These are phyloP conservation scores for Thymallus thymallus DNA, from an alignment of 2,113 vertebrate genomes.

Conservation along the genomic window DNA sequence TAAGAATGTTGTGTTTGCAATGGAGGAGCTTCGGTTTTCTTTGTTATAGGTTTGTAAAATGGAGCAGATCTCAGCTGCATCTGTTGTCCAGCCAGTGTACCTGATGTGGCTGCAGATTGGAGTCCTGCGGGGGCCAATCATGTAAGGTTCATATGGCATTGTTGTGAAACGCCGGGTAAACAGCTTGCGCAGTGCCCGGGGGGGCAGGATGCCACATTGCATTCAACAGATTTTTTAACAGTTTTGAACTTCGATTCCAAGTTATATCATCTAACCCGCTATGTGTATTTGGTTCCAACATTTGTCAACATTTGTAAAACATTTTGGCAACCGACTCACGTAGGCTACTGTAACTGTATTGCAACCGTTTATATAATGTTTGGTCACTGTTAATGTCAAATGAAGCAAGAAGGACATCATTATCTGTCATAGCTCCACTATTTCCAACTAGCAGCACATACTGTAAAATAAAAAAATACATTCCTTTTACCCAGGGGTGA, in stretches of 20 bases:
- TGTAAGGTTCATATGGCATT: slow-evolving; percentile 24
- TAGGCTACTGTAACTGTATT: too few relatives aligned
- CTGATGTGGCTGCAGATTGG: slow-evolving; percentile 8
- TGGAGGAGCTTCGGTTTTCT: background rate
- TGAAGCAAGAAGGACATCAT: too few relatives aligned
- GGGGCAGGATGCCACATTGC: slow-evolving; percentile 10
- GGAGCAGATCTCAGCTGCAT: background rate
- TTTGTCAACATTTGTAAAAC: too few relatives aligned
- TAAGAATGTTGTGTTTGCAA: slow-evolving; percentile 11
- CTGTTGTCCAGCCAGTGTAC: slow-evolving; percentile 6
- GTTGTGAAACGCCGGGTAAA: slow-evolving; percentile 41
- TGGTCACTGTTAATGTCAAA: too few relatives aligned
- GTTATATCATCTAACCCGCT: too few relatives aligned
- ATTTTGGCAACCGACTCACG: too few relatives aligned
- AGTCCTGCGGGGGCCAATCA: slow-evolving; percentile 1
- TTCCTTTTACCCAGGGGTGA: too few relatives aligned
- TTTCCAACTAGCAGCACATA: too few relatives aligned
- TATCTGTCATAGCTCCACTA: too few relatives aligned
- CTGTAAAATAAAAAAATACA: too few relatives aligned
- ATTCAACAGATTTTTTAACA: slow-evolving; percentile 5
- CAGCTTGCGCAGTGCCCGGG: slow-evolving; percentile 35
- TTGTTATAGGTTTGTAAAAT: slow-evolving; percentile 5
- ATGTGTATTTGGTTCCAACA: too few relatives aligned
- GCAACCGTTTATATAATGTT: too few relatives aligned
- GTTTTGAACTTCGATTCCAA: background rate